A percentile compares a stretch with the other conserved stretches of the same genome.
phyloP scores from a whole-genome alignment of 1,140 invertebrate species.

The Drosophila azteca region DNA sequence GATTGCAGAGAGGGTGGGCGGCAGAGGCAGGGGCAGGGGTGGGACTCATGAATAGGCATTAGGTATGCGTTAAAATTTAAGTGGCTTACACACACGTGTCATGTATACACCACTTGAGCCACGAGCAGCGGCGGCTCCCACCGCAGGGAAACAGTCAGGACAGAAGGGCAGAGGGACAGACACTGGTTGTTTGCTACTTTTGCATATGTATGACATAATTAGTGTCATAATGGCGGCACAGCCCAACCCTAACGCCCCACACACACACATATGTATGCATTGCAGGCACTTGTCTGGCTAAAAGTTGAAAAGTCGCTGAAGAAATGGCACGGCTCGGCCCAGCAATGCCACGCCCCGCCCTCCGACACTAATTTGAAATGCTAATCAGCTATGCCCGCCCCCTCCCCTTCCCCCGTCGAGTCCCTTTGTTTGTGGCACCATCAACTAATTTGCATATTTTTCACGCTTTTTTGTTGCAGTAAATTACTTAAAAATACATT shows the following conservation, averaged over 20 bases:
- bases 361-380: constrained; percentile 66
- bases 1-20: neutral
- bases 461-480: constrained; percentile 66
- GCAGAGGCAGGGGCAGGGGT: constrained; percentile 5
- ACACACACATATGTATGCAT: neutral
- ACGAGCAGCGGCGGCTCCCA: constrained; percentile 5
- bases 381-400: constrained; percentile 57
- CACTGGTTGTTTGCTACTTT: constrained; percentile 73
- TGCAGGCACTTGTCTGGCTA: constrained; percentile 33
- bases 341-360: constrained; percentile 13
- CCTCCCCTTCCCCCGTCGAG: neutral
- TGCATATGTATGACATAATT: constrained; percentile 82
- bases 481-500: constrained; percentile 77
- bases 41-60: constrained; percentile 74
- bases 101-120: constrained; percentile 53
- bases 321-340: constrained; percentile 35
- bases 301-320: constrained; percentile 66
- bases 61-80: constrained; percentile 80
- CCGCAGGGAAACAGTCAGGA: neutral
- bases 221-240: constrained; percentile 70
- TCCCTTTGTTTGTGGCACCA: neutral
- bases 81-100: constrained; percentile 75
- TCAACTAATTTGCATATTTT: constrained; percentile 69
- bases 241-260: constrained; percentile 5
- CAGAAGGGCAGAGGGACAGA: neutral